These are phyloP conservation scores for Bathynomus jamesi DNA, from an alignment of 1,140 invertebrate genomes.

Conservation along the genomic window DNA sequence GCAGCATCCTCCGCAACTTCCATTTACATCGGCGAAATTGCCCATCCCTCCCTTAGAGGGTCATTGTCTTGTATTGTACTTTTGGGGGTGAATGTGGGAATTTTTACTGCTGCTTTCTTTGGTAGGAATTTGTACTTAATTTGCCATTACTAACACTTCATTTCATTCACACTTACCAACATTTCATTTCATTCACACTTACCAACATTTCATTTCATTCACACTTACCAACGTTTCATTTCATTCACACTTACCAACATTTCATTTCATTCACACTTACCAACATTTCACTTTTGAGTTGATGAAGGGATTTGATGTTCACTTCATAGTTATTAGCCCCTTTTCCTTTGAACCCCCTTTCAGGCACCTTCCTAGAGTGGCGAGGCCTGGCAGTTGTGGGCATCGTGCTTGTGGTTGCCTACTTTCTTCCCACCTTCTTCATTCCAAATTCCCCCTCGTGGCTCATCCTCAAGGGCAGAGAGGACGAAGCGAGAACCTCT, in stretches of 20 bases:
- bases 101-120: conserved; percentile 18
- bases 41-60: conserved; percentile 22
- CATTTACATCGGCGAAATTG: conserved; percentile 23
- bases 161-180: too few relatives aligned
- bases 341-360: background rate
- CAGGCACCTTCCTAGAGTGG: conserved; percentile 24
- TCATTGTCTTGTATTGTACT: conserved; percentile 21
- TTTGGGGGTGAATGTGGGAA: conserved; percentile 22
- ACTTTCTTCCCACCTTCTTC: conserved; percentile 16
- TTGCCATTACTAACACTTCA: background rate
- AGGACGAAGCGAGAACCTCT: conserved; percentile 15
- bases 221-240: too few relatives aligned
- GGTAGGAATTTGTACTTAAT: conserved; percentile 4
- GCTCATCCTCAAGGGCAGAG: conserved; percentile 7
- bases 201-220: too few relatives aligned
- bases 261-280: too few relatives aligned
- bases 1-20: conserved; percentile 19
- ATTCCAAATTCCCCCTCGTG: conserved; percentile 25
- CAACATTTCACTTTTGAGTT: too few relatives aligned
- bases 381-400: conserved; percentile 19
- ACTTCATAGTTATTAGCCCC: background rate
- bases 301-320: too few relatives aligned
- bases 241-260: too few relatives aligned
- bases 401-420: conserved; percentile 11
- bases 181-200: too few relatives aligned